A percentile compares a stretch with the other conserved stretches of the same genome.
phyloP scores from a whole-genome alignment of 2,797 vertebrate species.

The Pipistrellus pipistrellus region DNA sequence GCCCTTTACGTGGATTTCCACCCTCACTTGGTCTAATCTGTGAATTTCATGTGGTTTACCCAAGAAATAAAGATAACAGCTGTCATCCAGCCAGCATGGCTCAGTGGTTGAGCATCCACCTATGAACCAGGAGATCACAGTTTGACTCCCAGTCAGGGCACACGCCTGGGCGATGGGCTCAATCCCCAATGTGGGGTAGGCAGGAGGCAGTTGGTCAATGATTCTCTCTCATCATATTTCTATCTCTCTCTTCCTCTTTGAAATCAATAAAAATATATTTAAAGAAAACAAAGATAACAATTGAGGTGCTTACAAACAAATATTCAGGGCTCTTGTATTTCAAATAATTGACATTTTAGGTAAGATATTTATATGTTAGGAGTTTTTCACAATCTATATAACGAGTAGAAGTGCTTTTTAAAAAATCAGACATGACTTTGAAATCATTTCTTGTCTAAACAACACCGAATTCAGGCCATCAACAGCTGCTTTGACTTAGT shows the following conservation, averaged over 20 bases:
- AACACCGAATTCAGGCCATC: background rate
- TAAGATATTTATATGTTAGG: background rate
- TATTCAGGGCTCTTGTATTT: background rate
- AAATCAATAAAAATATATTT: background rate
- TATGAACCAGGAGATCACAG: too few species aligned
- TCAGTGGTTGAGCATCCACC: too few species aligned
- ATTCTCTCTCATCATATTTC: too few species aligned
- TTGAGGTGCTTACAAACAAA: background rate
- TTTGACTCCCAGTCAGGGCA: too few species aligned
- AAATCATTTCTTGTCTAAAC: constrained; percentile 21
- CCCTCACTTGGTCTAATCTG: background rate
- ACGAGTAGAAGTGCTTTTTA: background rate
- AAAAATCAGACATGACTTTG: background rate
- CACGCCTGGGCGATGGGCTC: too few species aligned
- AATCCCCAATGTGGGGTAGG: too few species aligned
- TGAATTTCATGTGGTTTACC: constrained; percentile 4
- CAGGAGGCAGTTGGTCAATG: too few species aligned
- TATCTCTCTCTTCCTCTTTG: too few species aligned
- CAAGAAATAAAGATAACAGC: background rate
- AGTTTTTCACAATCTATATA: background rate
- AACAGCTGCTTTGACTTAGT: background rate
- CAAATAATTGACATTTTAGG: background rate
- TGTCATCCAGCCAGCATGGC: too few species aligned
- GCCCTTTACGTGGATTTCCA: background rate
- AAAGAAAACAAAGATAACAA: background rate